phyloP scores from a whole-genome alignment of 1,140 invertebrate genomes.

The Saccostrea glomerata region DNA sequence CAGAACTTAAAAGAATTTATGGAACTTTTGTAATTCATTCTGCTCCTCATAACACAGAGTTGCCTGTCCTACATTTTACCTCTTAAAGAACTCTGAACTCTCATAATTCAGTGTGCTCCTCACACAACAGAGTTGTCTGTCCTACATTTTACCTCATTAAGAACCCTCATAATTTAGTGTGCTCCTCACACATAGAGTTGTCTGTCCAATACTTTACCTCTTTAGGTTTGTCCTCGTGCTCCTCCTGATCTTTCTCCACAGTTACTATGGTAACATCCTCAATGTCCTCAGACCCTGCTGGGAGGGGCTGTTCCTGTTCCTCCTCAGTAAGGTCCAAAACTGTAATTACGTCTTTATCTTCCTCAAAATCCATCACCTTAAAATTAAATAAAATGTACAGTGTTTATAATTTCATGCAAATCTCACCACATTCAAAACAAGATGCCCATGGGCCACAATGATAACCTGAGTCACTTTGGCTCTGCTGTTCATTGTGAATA shows the following conservation, averaged over 20 bases:
- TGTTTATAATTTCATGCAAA: too few relatives aligned
- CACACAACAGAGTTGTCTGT: neutral
- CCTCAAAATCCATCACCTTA: slow-evolving; percentile 12
- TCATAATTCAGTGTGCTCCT: too few relatives aligned
- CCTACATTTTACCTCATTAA: too few relatives aligned
- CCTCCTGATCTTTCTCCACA: neutral
- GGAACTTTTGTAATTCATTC: too few relatives aligned
- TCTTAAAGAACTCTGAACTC: neutral
- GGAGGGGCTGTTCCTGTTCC: neutral
- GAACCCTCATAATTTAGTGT: too few relatives aligned
- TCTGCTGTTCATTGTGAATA: too few relatives aligned
- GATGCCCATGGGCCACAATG: too few relatives aligned
- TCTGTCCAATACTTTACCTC: neutral
- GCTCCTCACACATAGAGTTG: too few relatives aligned
- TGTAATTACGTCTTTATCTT: neutral
- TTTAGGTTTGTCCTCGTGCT: neutral
- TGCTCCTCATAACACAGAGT: neutral
- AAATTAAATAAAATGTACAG: neutral
- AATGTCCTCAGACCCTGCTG: neutral
- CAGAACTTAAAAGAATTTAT: too few relatives aligned
- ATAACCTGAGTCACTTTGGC: too few relatives aligned
- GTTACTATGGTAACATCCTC: neutral
- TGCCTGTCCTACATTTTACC: neutral
- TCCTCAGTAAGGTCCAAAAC: slow-evolving; percentile 1
- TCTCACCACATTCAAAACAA: too few relatives aligned